Base-by-base conservation (phyloP, 2,888 invertebrate genomes). In the Cyrtodaria siliqua region DNA sequence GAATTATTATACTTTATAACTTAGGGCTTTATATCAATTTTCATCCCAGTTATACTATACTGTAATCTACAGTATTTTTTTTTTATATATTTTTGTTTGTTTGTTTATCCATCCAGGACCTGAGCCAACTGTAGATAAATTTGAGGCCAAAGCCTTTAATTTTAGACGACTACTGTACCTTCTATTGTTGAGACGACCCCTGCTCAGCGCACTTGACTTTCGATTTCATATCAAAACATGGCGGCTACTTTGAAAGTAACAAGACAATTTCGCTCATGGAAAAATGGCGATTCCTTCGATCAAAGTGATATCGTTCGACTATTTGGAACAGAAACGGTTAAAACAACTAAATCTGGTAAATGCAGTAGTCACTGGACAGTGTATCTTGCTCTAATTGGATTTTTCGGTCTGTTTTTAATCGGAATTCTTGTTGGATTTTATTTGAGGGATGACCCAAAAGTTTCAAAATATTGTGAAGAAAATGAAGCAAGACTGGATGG, bases 401-500 rank as follows among this genome's bases (percentile, higher is more conserved):
- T 87, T 59, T 74, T 84, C 40, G 82, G 84, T 9, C 71, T 88
- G 62, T 87, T 89, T 82, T 75, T 88, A 27, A 57, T 86, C 12
- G 88, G 89, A 42, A 70, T 88, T 42, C 76, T 86, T 14, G 73
- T 87, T 14, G 89, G 89, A 56, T 88, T 87, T 81, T 86, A 85
- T 52, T 79, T 88, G 53, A 76, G 87, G 64, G 89, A 86, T 47
- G 78, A 83, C 61, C 82, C 83, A 56, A 78, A 73, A 49, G 75
- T 82, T 0, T 8, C 4, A 33, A 50, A 55, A 2, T 33, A 69
- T 18, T 71, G 74, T 20, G 42, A 40, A 0, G 69, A 24, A 8
- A 26, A 24, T 9, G 50, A 56, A 1, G 27, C 52, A 40, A 64
- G 84, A n/a, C 73, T 74, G 24, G 80, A 84, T 63, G 79, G 80